phyloP scores from a whole-genome alignment of 2,113 vertebrate species.

The Ramphastos sulfuratus region DNA sequence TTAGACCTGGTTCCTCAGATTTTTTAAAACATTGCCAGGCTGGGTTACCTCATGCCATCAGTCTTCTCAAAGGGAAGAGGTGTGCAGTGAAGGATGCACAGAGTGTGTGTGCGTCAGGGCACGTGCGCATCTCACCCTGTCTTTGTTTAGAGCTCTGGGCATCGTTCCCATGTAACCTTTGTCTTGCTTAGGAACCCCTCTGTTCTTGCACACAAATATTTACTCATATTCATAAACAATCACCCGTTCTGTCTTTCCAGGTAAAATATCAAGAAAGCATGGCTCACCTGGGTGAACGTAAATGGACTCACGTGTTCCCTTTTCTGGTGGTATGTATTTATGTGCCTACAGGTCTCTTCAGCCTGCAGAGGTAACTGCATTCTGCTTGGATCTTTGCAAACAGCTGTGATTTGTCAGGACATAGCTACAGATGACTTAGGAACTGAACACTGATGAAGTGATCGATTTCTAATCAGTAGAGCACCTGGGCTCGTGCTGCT shows the following conservation, averaged over 20 bases:
- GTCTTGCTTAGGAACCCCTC: slow-evolving; percentile 2
- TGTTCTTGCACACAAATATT: slow-evolving; percentile 32
- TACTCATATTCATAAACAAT: not conserved
- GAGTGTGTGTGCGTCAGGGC: not conserved
- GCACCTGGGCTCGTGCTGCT: not conserved
- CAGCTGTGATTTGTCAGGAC: not conserved
- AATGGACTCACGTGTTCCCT: slow-evolving; percentile 80
- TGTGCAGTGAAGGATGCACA: not conserved
- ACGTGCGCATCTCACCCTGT: not conserved
- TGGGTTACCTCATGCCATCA: rapidly evolving
- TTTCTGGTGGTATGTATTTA: slow-evolving; percentile 86
- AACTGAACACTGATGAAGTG: not conserved
- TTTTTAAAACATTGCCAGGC: not conserved
- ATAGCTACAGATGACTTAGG: not conserved
- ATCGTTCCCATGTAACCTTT: not conserved
- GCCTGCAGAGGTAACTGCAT: not conserved
- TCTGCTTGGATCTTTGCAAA: not conserved
- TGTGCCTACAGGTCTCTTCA: not conserved
- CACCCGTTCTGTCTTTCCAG: slow-evolving; percentile 70
- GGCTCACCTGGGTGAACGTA: slow-evolving; percentile 74
- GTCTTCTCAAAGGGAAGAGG: not conserved
- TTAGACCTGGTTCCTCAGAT: not conserved
- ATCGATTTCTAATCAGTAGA: not conserved
- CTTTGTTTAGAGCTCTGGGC: not conserved
- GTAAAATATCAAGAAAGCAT: slow-evolving; percentile 77